Conservation (phyloP, 2,797 vertebrate genomes). For the Huso huso region DNA sequence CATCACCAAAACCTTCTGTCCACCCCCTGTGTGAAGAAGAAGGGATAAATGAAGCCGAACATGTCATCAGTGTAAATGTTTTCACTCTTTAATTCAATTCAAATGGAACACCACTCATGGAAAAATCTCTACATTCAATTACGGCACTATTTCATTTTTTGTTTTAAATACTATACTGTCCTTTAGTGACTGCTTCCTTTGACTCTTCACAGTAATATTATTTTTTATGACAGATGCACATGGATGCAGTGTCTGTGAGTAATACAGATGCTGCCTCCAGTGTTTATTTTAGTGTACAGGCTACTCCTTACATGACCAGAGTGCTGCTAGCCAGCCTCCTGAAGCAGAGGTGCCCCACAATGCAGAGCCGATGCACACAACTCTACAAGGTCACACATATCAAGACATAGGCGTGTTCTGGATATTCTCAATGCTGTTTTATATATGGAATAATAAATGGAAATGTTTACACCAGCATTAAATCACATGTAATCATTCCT, state of each 20-base stretch:
- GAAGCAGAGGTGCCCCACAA: background rate
- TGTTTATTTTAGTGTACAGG: conserved; percentile 11
- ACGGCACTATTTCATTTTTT: conserved; percentile 19
- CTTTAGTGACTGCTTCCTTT: conserved; percentile 12
- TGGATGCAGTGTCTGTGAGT: conserved; percentile 3
- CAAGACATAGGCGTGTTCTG: no score
- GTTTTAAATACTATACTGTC: conserved; percentile 9
- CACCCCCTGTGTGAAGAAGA: background rate
- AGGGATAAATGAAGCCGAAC: background rate
- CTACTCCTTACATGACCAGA: background rate
- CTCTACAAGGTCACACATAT: background rate
- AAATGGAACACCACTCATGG: conserved; percentile 20
- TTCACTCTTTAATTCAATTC: conserved; percentile 33
- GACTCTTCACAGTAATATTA: conserved; percentile 4
- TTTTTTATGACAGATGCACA: conserved; percentile 14
- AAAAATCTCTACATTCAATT: conserved; percentile 20
- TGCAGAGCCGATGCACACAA: background rate
- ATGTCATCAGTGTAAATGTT: conserved; percentile 29
- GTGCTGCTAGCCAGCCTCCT: background rate
- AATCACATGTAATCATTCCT: no score
- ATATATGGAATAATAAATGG: no score
- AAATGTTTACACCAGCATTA: no score
- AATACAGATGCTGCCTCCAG: background rate
- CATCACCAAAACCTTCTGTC: no score
- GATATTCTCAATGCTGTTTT: no score